Conservation (phyloP, 2,113 vertebrate genomes). For the Corythornis vintsioides region DNA sequence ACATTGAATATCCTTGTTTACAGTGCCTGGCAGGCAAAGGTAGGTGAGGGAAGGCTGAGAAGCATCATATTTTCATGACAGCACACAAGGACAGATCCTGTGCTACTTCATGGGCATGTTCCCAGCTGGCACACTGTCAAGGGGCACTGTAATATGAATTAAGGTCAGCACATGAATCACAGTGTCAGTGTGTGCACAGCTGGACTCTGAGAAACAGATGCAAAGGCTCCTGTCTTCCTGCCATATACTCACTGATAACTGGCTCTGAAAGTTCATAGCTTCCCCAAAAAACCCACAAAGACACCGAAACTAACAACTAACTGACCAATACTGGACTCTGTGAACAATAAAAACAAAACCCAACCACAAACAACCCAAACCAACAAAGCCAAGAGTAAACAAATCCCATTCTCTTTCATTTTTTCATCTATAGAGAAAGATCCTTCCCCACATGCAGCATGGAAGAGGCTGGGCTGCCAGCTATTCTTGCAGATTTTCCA, state of each 20-base stretch:
- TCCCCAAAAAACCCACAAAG: not conserved
- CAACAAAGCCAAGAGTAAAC: no score
- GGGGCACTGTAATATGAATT: conserved; percentile 38
- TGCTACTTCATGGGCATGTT: conserved; percentile 1
- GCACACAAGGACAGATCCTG: not conserved
- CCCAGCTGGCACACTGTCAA: conserved; percentile 37
- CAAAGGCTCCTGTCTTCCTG: not conserved
- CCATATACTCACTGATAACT: not conserved
- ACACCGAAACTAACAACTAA: not conserved
- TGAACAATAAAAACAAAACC: no score
- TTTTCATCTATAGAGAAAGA: not conserved
- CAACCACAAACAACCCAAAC: no score
- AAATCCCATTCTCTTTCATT: not conserved
- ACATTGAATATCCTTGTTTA: conserved; percentile 16
- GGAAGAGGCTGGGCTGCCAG: not conserved
- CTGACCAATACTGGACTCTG: not conserved
- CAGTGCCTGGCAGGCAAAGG: not conserved
- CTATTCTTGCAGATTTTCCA: not conserved
- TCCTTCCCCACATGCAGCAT: accelerated
- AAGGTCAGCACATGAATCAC: conserved; percentile 40
- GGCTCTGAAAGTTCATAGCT: not conserved
- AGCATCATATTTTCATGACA: not conserved
- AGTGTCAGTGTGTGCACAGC: not conserved
- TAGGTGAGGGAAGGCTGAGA: not conserved
- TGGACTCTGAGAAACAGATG: conserved; percentile 1